Conservation (phyloP, 2,888 invertebrate genomes). For the Ischnus inquisitorius region DNA sequence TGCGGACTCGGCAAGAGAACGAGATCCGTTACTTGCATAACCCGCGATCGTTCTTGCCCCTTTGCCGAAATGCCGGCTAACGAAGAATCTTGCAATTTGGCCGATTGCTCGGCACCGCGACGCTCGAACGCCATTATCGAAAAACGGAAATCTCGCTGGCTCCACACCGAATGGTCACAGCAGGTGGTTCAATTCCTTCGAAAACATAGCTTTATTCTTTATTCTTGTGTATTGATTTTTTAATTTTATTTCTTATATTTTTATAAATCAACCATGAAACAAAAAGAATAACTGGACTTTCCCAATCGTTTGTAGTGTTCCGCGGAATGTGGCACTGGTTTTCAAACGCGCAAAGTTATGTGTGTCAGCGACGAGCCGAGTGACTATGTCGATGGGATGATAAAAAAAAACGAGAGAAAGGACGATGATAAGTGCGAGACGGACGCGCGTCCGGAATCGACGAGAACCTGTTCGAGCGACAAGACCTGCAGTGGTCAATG, state of each 20-base stretch:
- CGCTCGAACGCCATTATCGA: conserved; percentile 61
- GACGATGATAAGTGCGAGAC: conserved; percentile 87
- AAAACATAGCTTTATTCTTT: neutral
- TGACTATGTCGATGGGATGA: conserved; percentile 22
- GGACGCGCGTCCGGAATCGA: conserved; percentile 88
- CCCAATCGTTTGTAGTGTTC: conserved; percentile 88
- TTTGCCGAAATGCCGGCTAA: conserved; percentile 84
- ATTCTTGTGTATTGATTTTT: conserved; percentile 21
- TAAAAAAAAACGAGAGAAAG: conserved; percentile 32
- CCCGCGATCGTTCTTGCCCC: conserved; percentile 82
- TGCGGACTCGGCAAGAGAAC: conserved; percentile 89
- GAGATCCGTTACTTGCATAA: conserved; percentile 87
- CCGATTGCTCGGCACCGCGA: conserved; percentile 83
- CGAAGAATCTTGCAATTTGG: conserved; percentile 88
- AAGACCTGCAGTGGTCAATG: conserved; percentile 92
- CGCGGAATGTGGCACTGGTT: conserved; percentile 92
- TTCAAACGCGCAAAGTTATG: conserved; percentile 91
- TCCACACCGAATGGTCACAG: conserved; percentile 88
- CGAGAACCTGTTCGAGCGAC: conserved; percentile 90
- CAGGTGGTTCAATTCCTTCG: conserved; percentile 70
- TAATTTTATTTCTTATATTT: conserved; percentile 13
- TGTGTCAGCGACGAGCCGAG: conserved; percentile 85
- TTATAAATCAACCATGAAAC: conserved; percentile 9
- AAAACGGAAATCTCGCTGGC: conserved; percentile 86
- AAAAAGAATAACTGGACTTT: conserved; percentile 32